These are phyloP conservation scores for Dipus sagitta DNA, from an alignment of 2,797 vertebrate genomes.

Conservation along the genomic window DNA sequence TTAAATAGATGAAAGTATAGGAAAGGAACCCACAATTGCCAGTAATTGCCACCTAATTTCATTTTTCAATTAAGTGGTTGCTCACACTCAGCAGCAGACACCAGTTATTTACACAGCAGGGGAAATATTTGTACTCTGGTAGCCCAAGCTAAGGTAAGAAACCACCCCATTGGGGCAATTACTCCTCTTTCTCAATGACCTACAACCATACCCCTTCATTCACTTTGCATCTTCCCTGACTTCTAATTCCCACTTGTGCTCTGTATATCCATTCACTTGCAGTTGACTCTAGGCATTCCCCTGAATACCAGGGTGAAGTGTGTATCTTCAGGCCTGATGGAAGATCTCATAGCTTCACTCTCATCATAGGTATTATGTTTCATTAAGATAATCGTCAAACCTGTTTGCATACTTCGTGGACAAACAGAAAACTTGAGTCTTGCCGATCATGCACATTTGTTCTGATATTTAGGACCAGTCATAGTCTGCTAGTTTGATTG, in stretches of 20 bases:
- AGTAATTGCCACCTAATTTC: constrained; percentile 82
- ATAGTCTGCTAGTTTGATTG: neutral
- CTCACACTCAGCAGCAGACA: constrained; percentile 1
- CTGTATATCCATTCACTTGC: neutral
- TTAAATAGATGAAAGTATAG: constrained; percentile 73
- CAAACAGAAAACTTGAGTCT: neutral
- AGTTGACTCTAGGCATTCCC: neutral
- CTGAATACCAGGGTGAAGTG: too few species aligned
- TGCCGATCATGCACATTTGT: neutral
- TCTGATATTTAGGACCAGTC: neutral
- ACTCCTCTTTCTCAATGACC: neutral
- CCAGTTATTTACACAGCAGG: neutral
- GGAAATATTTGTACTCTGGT: neutral
- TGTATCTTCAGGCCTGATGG: accelerated
- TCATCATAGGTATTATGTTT: neutral
- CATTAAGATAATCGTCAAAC: neutral
- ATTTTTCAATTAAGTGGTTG: constrained; percentile 85
- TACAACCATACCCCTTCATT: neutral
- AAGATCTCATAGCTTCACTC: neutral
- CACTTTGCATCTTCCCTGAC: neutral
- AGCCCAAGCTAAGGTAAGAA: neutral
- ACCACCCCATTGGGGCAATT: neutral
- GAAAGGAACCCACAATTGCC: constrained; percentile 81
- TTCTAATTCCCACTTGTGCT: neutral
- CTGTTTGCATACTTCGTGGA: neutral